phyloP scores from a whole-genome alignment of 1,140 invertebrate genomes.

The Condylostylus longicornis region DNA sequence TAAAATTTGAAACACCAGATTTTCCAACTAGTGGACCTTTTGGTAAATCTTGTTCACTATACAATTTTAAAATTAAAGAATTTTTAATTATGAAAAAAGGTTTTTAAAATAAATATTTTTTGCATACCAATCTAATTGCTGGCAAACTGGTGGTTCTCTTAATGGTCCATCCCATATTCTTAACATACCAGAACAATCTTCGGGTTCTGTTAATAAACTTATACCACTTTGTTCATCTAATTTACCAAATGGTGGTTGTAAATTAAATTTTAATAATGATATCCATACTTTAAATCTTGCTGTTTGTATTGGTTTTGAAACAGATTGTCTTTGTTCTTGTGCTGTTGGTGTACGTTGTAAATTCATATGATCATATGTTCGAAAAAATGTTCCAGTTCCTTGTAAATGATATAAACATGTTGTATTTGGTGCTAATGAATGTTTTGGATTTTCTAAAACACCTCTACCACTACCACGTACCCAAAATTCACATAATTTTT shows the following conservation, averaged over 20 bases:
- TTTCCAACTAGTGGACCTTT: conserved; percentile 4
- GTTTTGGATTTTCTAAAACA: conserved; percentile 58
- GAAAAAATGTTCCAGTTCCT: conserved; percentile 25
- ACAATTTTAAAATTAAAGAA: neutral
- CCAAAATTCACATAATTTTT: conserved; percentile 73
- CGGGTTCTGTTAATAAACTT: conserved; percentile 39
- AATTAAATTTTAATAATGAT: conserved; percentile 71
- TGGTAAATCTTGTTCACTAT: conserved; percentile 4
- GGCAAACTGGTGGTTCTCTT: conserved; percentile 57
- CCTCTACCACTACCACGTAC: conserved; percentile 61
- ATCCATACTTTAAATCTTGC: conserved; percentile 70
- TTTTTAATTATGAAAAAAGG: neutral
- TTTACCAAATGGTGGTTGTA: conserved; percentile 27
- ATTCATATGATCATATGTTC: conserved; percentile 28
- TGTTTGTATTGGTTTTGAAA: too few relatives aligned
- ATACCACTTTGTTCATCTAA: conserved; percentile 39
- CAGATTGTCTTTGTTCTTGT: conserved; percentile 18
- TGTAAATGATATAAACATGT: conserved; percentile 75
- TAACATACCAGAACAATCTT: conserved; percentile 63
- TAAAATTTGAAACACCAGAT: conserved; percentile 40
- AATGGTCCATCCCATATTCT: conserved; percentile 72
- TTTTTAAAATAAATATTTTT: neutral
- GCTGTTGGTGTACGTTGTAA: conserved; percentile 21
- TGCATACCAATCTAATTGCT: conserved; percentile 60
- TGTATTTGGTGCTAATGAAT: conserved; percentile 68